Evolutionary conservation across 2,888 invertebrate genomes (phyloP).

Genomic region (Mantis religiosa): DNA sequence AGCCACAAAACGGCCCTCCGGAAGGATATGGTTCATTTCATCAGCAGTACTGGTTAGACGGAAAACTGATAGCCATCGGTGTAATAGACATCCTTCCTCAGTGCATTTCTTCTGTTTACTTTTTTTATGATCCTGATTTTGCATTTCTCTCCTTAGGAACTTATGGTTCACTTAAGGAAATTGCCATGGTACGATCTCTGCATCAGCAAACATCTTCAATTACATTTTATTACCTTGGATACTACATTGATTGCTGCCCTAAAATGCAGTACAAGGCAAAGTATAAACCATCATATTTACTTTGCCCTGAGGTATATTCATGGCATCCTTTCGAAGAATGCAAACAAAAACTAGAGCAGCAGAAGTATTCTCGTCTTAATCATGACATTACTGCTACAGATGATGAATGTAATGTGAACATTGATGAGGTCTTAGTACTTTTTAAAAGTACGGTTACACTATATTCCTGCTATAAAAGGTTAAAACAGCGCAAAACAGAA

Average conservation of each 20-base stretch:
- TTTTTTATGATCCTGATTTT: constrained; percentile 95
- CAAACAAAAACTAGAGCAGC: constrained; percentile 62
- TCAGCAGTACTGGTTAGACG: constrained; percentile 93
- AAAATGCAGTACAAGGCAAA: constrained; percentile 98
- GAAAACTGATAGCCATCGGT: constrained; percentile 88
- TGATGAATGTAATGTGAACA: constrained; percentile 53
- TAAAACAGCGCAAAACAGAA: not conserved
- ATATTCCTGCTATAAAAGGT: not conserved
- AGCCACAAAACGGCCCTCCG: constrained; percentile 48
- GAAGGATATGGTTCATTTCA: constrained; percentile 89
- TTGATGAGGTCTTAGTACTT: constrained; percentile 50
- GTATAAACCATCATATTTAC: constrained; percentile 78
- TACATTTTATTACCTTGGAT: constrained; percentile 96
- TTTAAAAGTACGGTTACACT: not conserved
- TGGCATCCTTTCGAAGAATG: constrained; percentile 78
- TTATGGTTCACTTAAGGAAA: constrained; percentile 92
- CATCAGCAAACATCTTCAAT: constrained; percentile 58
- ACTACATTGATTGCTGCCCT: constrained; percentile 90
- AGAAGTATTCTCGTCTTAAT: constrained; percentile 72
- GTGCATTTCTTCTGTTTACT: constrained; percentile 95
- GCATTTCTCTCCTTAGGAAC: constrained; percentile 85
- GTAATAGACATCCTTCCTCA: constrained; percentile 92
- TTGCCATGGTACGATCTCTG: constrained; percentile 72
- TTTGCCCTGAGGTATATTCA: constrained; percentile 87
- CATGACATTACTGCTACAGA: constrained; percentile 60